A percentile compares a stretch with the other conserved stretches of the same genome.
phyloP scores from a whole-genome alignment of 2,888 invertebrate genomes.

The Plebejus argus region DNA sequence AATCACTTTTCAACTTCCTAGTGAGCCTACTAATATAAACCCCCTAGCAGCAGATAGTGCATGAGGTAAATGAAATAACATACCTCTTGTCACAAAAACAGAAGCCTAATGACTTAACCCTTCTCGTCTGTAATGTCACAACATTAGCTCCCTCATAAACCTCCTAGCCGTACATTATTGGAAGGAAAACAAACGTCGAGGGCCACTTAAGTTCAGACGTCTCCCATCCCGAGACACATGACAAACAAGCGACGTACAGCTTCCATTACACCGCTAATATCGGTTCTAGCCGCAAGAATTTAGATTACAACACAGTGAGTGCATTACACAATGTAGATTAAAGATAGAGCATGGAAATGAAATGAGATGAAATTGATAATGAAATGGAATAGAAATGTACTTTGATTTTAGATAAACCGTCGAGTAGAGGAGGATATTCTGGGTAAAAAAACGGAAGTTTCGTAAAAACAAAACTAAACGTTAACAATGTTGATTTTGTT shows the following conservation, averaged over 20 bases:
- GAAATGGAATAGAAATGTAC: slow-evolving; percentile 2
- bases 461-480: not conserved
- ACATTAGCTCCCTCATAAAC: slow-evolving; percentile 18
- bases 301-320: slow-evolving; percentile 25
- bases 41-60: not conserved
- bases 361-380: slow-evolving; percentile 6
- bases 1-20: too few relatives aligned
- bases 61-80: not conserved
- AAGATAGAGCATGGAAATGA: not conserved
- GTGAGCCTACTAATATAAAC: not conserved
- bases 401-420: not conserved
- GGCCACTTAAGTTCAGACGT: slow-evolving; percentile 54
- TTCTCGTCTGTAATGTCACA: slow-evolving; percentile 3
- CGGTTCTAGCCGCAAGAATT: slow-evolving; percentile 21
- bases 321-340: slow-evolving; percentile 22
- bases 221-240: slow-evolving; percentile 51
- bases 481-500: slow-evolving; percentile 24
- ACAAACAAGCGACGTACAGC: slow-evolving; percentile 50
- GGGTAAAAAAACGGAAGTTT: not conserved
- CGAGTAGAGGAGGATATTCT: not conserved
- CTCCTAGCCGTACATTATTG: slow-evolving; percentile 54
- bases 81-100: not conserved
- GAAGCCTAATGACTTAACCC: slow-evolving; percentile 9
- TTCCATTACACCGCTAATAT: slow-evolving; percentile 37
- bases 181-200: slow-evolving; percentile 64